These are phyloP conservation scores for Rostratula benghalensis DNA, from an alignment of 2,113 vertebrate genomes.

Conservation along the genomic window DNA sequence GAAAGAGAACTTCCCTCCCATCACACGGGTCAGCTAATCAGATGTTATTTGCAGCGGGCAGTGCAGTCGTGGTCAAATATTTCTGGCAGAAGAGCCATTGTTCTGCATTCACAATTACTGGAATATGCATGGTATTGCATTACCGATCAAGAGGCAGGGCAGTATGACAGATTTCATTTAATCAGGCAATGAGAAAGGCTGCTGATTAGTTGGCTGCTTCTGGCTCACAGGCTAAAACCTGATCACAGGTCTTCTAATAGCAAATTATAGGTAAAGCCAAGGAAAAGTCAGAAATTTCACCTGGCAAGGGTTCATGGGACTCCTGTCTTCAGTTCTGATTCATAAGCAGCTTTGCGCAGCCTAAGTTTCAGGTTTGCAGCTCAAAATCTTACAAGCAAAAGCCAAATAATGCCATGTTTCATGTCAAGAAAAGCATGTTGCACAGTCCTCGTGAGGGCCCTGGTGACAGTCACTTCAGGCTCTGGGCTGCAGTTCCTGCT, in stretches of 20 bases:
- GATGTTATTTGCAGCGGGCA: neutral
- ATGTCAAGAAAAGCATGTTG: neutral
- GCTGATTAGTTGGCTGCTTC: conserved; percentile 31
- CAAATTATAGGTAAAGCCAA: conserved; percentile 41
- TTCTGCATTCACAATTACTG: conserved; percentile 4
- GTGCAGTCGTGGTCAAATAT: neutral
- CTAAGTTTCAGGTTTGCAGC: neutral
- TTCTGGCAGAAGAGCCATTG: conserved; percentile 14
- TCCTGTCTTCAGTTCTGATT: conserved; percentile 1
- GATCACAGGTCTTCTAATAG: conserved; percentile 54
- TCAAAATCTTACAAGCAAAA: neutral
- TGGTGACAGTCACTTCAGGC: neutral
- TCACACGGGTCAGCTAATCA: neutral
- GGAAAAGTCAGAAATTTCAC: conserved; percentile 7
- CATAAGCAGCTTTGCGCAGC: neutral
- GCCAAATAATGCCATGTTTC: neutral
- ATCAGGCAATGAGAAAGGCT: conserved; percentile 19
- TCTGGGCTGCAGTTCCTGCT: neutral
- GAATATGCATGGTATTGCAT: neutral
- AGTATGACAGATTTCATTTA: conserved; percentile 48
- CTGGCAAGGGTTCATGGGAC: neutral
- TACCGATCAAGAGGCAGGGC: conserved; percentile 25
- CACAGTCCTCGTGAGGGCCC: neutral
- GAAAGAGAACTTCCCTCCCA: neutral
- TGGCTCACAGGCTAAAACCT: conserved; percentile 19